Conservation (phyloP, 2,888 invertebrate genomes). For the Apodemia duryi region DNA sequence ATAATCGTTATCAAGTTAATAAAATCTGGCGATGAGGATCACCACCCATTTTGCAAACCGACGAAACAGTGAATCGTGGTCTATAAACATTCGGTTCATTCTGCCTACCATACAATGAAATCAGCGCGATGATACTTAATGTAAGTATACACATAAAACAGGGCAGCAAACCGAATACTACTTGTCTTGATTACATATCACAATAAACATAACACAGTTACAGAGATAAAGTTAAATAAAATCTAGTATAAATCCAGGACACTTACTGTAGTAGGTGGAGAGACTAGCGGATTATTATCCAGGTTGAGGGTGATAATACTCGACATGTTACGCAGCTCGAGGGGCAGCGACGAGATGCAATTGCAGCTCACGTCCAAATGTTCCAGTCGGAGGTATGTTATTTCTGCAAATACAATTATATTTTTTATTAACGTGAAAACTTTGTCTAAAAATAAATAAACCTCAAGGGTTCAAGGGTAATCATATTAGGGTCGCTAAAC, state of each 20-base stretch:
- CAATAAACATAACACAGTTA: not conserved
- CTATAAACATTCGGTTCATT: no score
- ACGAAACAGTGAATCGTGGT: no score
- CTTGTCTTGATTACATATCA: not conserved
- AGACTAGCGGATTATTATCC: conserved; percentile 93
- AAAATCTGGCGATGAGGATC: no score
- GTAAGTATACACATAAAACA: not conserved
- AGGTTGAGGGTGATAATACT: conserved; percentile 89
- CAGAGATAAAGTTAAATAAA: conserved; percentile 11
- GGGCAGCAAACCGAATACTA: not conserved
- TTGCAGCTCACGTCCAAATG: conserved; percentile 95
- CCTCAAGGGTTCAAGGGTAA: no score
- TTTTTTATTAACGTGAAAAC: no score
- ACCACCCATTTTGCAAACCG: no score
- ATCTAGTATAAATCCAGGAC: conserved; percentile 14
- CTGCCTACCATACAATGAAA: no score
- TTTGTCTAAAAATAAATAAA: no score
- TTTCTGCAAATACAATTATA: conserved; percentile 76
- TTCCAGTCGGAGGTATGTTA: conserved; percentile 90
- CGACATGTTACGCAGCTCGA: conserved; percentile 92
- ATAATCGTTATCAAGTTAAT: no score
- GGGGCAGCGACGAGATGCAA: conserved; percentile 91
- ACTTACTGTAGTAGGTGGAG: conserved; percentile 95
- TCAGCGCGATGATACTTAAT: no score
- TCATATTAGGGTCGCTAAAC: no score